A percentile compares a stretch with the other conserved stretches of the same genome.
These are phyloP conservation scores for Pyxicephalus adspersus DNA, from an alignment of 2,113 vertebrate genomes.

Conservation along the genomic window DNA sequence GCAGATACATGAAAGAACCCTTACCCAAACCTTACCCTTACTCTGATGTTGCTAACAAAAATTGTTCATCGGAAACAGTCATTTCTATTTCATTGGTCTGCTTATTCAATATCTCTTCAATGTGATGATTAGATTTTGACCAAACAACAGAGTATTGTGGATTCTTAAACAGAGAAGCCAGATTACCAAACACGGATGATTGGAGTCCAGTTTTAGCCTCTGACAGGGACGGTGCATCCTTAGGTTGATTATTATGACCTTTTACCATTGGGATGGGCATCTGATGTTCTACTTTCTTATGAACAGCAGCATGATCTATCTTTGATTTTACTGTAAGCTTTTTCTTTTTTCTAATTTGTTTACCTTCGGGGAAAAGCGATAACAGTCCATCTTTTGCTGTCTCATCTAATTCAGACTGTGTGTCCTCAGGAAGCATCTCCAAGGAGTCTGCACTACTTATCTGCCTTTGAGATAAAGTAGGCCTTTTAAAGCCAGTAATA, in stretches of 20 bases:
- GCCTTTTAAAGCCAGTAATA: not conserved
- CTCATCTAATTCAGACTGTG: not conserved
- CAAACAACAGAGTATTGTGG: not conserved
- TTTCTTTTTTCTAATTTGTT: not conserved
- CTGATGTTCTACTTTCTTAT: not conserved
- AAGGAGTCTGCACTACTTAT: not conserved
- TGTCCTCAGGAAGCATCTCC: conserved; percentile 1
- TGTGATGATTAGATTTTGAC: not conserved
- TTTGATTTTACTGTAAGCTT: not conserved
- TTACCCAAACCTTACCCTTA: no score
- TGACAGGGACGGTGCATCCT: not conserved
- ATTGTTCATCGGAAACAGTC: not conserved
- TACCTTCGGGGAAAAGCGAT: not conserved
- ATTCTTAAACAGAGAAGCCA: not conserved
- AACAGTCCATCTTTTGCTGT: conserved; percentile 1
- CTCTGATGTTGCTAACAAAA: not conserved
- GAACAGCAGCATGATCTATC: not conserved
- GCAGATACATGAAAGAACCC: no score
- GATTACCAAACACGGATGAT: not conserved
- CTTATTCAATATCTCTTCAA: conserved; percentile 14
- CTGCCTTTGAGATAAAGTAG: not conserved
- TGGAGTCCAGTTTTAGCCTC: not conserved
- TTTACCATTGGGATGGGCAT: not conserved
- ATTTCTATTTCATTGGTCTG: not conserved
- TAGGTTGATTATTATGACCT: no score